Evolutionary conservation across 2,888 invertebrate species (phyloP), one percentile per base, ranked within the genome.

Genomic region (Acronicta aceris): DNA sequence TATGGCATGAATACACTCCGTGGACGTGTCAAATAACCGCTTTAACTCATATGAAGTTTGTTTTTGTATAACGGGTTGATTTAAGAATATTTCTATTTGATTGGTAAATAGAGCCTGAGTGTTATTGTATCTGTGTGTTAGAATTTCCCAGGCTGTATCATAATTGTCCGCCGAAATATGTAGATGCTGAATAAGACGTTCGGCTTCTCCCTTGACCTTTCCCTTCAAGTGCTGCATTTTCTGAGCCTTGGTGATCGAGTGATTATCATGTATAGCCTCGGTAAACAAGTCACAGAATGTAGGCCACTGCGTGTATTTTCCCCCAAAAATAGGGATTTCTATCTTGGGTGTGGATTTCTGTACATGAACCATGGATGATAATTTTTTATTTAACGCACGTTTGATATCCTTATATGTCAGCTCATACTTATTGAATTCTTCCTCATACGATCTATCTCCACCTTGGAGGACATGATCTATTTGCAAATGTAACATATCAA

Each of bases 1-100:
- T 5, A 54, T 38, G 5, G 46, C 53, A 25, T 52, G 52, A 42
- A 52, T 52, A 12, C 43, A 53, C 17, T 54, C 45, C 2, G 53
- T 54, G 3, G 53, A 10, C 40, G 47, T 55, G 7, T 48, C 55
- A 41, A 16, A 47, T 6, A 55, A 25, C 12, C 45, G n/a, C 25
- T 38, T 45, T 21, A 54, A 15, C 1, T 54, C 53, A 0, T 12
- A 46, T 12, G 36, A 10, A 10, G 53, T 15, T 45, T 53, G 36
- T 21, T 2, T 45, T 12, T 21, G 36, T 3, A 53, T 36, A 8
- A 5, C 12, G 4, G 40, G 40, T 5, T 55, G 54, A n/a, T 54
- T 47, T 4, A 38, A 8, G 2, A 54, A 54, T 0, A 47, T 10
- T 27, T 40, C 38, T 3, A 54, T 46, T 13, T 54, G 54, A 13